Conservation (phyloP, 1,140 invertebrate genomes). For the Solen grandis region DNA sequence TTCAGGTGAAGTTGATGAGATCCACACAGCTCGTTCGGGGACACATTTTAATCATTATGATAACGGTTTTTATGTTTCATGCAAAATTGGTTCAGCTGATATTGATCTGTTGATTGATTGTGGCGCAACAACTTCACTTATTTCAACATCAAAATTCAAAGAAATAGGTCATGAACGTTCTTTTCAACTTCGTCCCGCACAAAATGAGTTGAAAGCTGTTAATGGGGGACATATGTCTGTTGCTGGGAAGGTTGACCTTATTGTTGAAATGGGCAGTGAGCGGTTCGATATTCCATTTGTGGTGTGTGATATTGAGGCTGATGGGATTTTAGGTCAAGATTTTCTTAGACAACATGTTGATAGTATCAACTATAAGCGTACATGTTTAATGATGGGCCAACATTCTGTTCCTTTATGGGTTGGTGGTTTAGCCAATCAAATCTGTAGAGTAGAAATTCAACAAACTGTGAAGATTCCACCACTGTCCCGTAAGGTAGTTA, state of each 20-base stretch:
- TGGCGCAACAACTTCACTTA: too few species aligned
- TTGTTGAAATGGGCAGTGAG: background rate
- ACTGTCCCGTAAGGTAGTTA: background rate
- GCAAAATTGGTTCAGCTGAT: too few species aligned
- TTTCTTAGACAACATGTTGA: constrained; percentile 13
- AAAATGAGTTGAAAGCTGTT: too few species aligned
- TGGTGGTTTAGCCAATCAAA: background rate
- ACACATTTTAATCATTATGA: too few species aligned
- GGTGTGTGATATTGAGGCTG: constrained; percentile 9
- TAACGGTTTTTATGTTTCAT: too few species aligned
- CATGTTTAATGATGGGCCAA: background rate
- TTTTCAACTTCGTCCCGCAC: too few species aligned
- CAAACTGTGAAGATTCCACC: background rate
- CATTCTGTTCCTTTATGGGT: background rate
- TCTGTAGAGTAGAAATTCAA: constrained; percentile 12
- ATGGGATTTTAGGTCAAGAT: constrained; percentile 17
- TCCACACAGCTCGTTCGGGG: too few species aligned
- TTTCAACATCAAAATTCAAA: too few species aligned
- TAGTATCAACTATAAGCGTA: constrained; percentile 8
- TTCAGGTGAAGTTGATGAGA: too few species aligned
- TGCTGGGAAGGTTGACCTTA: background rate
- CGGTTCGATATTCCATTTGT: constrained; percentile 29
- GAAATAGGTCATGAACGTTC: too few species aligned
- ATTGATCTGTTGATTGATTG: too few species aligned
- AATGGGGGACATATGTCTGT: too few species aligned